Evolutionary conservation across 2,888 invertebrate species (phyloP).

Genomic region (Teinopalpus imperialis): DNA sequence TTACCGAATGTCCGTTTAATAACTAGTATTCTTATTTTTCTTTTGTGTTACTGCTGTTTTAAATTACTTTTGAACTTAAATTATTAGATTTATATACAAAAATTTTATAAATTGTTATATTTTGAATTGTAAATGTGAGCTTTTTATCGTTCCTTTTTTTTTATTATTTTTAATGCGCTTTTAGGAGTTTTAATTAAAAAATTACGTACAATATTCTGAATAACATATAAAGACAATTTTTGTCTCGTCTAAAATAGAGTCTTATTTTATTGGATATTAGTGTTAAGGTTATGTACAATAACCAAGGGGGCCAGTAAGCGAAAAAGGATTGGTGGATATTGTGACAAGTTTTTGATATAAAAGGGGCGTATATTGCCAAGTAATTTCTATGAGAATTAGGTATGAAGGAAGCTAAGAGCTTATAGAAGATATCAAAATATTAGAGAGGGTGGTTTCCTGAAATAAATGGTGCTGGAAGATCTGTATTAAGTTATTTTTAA

Average conservation of each 20-base stretch:
- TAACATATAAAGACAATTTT: constrained; percentile 39
- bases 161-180: constrained; percentile 37
- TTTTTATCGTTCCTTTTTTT: constrained; percentile 32
- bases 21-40: constrained; percentile 39
- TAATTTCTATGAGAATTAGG: constrained; percentile 39
- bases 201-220: constrained; percentile 30
- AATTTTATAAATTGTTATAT: constrained; percentile 67
- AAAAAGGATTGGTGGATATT: constrained; percentile 34
- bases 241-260: constrained; percentile 63
- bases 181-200: background rate
- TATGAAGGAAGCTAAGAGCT: constrained; percentile 23
- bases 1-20: constrained; percentile 49
- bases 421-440: constrained; percentile 14
- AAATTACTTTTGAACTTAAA: constrained; percentile 43
- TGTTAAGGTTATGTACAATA: constrained; percentile 56
- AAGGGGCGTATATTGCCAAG: constrained; percentile 25
- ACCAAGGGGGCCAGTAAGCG: constrained; percentile 64
- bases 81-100: constrained; percentile 58
- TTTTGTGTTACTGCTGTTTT: constrained; percentile 36
- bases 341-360: constrained; percentile 26
- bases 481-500: constrained; percentile 62
- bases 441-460: constrained; percentile 37
- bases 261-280: constrained; percentile 64
- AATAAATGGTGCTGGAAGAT: constrained; percentile 75
- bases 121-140: constrained; percentile 46